Evolutionary conservation across 2,888 invertebrate genomes (phyloP), one percentile per base, ranked within the genome.

Genomic region (Drosophila hamatofila): DNA sequence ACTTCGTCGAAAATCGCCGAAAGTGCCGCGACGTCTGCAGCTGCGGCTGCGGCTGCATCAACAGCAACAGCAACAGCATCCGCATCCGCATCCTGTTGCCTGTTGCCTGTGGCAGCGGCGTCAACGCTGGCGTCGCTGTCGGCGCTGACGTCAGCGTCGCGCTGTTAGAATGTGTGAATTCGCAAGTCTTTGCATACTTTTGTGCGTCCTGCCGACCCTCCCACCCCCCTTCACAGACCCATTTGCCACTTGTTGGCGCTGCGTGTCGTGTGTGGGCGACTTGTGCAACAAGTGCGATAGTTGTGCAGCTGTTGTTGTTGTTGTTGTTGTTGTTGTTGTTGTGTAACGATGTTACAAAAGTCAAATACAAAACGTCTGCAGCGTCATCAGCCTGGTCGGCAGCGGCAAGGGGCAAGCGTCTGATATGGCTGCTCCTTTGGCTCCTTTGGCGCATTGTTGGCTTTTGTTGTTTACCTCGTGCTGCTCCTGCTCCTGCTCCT

Each of bases 241-340:
- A 57, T 67, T 54, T 82, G 84, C 89, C 87, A 87, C 86, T 87
- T 87, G 89, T 86, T 86, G 86, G 74, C 30, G 63, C 71, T 68
- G 64, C 69, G 60, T 49, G 48, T 7, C 30, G 48, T 73, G 68
- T 66, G 69, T 72, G 52, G 42, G 68, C 70, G 69, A 79, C 74
- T 82, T 86, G 78, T 88, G 87, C 87, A 88, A 88, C 87, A 88
- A 88, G 87, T 88, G 86, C 69, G 72, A 81, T 78, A 88, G 81
- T 85, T 75, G 56, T 54, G 37, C 25, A 37, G 46, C 49, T 71
- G 61, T 7, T 37, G 35, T 33, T 63, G 12, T 33, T 62, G 55
- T 33, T 69, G 56, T 49, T 55, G 46, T 33, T 74, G 41, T 61
- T 69, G 55, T 59, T 76, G 75, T 77, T 83, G 81, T 77, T 85